phyloP scores from a whole-genome alignment of 1,140 invertebrate species.

The Bombus pyrosoma region DNA sequence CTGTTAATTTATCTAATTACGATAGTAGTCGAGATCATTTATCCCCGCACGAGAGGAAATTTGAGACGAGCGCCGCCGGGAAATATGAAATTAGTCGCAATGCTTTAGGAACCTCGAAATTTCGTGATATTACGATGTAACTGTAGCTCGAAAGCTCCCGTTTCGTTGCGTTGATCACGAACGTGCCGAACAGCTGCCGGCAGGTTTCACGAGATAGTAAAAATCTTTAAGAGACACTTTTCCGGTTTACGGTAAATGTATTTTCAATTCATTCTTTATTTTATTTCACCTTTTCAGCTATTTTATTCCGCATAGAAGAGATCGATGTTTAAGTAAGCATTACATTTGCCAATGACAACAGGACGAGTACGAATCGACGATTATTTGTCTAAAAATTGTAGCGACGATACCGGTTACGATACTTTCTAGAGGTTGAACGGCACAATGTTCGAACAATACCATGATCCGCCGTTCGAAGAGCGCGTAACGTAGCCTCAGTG shows the following conservation, averaged over 20 bases:
- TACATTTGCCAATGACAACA: neutral
- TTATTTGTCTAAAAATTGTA: neutral
- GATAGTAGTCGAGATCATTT: conserved; percentile 64
- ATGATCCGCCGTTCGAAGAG: neutral
- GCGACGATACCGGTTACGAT: neutral
- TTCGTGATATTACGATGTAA: conserved; percentile 40
- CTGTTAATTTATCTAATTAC: conserved; percentile 70
- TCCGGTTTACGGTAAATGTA: neutral
- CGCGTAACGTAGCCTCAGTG: conserved; percentile 9
- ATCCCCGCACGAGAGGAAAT: conserved; percentile 59
- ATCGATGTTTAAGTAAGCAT: neutral
- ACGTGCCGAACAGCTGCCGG: neutral
- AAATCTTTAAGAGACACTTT: neutral
- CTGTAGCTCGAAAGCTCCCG: neutral
- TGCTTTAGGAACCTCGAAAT: conserved; percentile 61
- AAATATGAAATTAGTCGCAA: conserved; percentile 67
- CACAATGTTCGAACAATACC: neutral
- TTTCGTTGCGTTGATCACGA: neutral
- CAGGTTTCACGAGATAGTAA: neutral
- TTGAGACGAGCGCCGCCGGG: conserved; percentile 47
- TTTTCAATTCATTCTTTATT: neutral
- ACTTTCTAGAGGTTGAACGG: no score
- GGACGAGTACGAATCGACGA: neutral
- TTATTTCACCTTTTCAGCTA: neutral
- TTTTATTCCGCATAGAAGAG: neutral